These are phyloP conservation scores for Cerastis leucographa DNA, from an alignment of 2,888 invertebrate species.

Conservation along the genomic window DNA sequence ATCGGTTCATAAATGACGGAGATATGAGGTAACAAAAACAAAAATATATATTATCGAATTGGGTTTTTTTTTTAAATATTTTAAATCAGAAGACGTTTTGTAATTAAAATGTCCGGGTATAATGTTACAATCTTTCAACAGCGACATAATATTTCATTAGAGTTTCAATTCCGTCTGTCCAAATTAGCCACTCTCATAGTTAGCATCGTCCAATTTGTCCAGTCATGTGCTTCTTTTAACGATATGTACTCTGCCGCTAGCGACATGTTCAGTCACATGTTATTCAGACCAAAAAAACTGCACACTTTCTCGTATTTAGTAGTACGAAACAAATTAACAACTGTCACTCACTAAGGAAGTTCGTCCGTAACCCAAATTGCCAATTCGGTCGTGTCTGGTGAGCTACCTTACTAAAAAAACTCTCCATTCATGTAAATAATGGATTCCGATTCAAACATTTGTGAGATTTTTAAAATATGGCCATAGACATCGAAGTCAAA, in stretches of 20 bases:
- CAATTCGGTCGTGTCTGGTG: constrained; percentile 32
- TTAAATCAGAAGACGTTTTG: neutral
- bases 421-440: constrained; percentile 36
- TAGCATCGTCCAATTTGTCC: constrained; percentile 54
- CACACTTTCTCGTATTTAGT: constrained; percentile 60
- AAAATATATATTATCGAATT: no score
- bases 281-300: constrained; percentile 64
- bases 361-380: constrained; percentile 46
- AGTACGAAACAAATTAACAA: constrained; percentile 51
- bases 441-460: constrained; percentile 31
- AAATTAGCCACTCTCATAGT: constrained; percentile 56
- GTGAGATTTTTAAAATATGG: constrained; percentile 35
- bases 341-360: constrained; percentile 22
- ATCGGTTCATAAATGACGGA: no score
- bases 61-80: no score
- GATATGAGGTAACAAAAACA: no score
- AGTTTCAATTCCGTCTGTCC: constrained; percentile 52
- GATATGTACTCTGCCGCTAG: constrained; percentile 52
- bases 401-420: constrained; percentile 32
- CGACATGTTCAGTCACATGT: constrained; percentile 55
- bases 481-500: constrained; percentile 36
- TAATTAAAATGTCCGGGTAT: constrained; percentile 1
- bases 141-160: constrained; percentile 53
- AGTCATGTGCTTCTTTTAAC: constrained; percentile 61
- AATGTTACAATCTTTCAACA: constrained; percentile 29